A percentile compares a stretch with the other conserved stretches of the same genome.
Conservation (phyloP, 2,797 vertebrate genomes). For the Anisognathus igniventris region DNA sequence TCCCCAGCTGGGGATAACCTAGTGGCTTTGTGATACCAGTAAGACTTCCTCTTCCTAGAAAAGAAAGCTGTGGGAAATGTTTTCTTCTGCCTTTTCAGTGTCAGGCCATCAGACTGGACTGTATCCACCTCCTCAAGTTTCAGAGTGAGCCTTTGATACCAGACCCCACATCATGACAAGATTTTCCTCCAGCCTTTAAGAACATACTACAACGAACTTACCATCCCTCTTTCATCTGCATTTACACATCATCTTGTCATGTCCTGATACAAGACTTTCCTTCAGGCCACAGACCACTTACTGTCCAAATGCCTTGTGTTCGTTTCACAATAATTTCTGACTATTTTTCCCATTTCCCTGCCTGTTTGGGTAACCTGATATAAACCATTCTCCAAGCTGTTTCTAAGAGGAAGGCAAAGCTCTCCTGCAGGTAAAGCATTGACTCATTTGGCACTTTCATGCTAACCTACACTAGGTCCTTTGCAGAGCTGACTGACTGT, state of each 20-base stretch:
- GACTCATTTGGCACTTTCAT: not conserved
- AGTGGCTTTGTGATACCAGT: not conserved
- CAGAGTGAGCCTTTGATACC: not conserved
- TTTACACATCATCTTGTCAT: not conserved
- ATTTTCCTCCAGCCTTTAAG: not conserved
- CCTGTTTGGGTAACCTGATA: not conserved
- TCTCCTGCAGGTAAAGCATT: accelerated
- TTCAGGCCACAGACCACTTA: not conserved
- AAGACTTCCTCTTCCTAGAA: not conserved
- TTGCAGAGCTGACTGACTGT: not conserved
- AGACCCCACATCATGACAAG: not conserved
- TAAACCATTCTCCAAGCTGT: not conserved
- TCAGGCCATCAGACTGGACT: not conserved
- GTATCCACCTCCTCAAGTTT: not conserved
- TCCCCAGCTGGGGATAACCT: not conserved
- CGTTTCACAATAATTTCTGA: not conserved
- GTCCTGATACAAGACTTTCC: not conserved
- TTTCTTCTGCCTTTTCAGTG: not conserved
- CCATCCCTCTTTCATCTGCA: not conserved
- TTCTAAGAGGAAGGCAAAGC: not conserved
- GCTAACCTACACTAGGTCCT: not conserved
- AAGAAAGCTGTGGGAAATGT: not conserved
- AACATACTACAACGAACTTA: not conserved
- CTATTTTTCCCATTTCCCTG: not conserved
- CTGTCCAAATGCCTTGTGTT: not conserved